phyloP scores from a whole-genome alignment of 2,797 vertebrate genomes.

The Cyclopterus lumpus region DNA sequence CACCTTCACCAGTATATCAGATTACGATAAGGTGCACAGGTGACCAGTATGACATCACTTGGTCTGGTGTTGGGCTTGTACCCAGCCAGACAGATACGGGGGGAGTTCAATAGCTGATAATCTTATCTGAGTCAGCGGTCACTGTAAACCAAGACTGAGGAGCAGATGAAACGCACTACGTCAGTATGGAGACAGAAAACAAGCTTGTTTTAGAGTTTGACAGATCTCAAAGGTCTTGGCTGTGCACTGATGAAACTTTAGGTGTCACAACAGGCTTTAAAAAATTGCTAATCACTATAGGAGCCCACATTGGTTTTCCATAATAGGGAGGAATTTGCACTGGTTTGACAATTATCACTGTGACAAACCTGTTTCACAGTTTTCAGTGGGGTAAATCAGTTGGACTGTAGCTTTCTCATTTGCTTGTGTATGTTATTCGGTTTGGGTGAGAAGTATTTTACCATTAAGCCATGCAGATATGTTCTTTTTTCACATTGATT shows the following conservation, averaged over 20 bases:
- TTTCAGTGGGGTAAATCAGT: background rate
- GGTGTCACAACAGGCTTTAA: conserved; percentile 1
- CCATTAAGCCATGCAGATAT: background rate
- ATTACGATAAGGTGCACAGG: conserved; percentile 52
- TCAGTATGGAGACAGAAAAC: conserved; percentile 33
- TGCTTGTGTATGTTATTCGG: background rate
- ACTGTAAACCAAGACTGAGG: conserved; percentile 43
- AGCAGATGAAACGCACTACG: conserved; percentile 53
- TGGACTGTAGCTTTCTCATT: background rate
- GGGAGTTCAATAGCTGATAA: conserved; percentile 61
- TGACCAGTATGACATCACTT: conserved; percentile 62
- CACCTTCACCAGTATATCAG: conserved; percentile 47
- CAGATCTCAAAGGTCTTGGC: conserved; percentile 12
- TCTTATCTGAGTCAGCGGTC: conserved; percentile 70
- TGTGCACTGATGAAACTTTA: conserved; percentile 2
- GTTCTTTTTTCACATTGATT: background rate
- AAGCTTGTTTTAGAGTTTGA: conserved; percentile 49
- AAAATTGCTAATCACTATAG: background rate
- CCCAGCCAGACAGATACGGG: conserved; percentile 32
- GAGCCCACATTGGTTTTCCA: background rate
- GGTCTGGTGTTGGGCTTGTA: conserved; percentile 41
- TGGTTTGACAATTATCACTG: background rate
- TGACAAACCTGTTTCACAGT: background rate
- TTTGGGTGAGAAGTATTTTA: background rate
- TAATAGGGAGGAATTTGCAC: background rate